Conservation (phyloP, 2,797 vertebrate species). For the Nyctalus aviator region DNA sequence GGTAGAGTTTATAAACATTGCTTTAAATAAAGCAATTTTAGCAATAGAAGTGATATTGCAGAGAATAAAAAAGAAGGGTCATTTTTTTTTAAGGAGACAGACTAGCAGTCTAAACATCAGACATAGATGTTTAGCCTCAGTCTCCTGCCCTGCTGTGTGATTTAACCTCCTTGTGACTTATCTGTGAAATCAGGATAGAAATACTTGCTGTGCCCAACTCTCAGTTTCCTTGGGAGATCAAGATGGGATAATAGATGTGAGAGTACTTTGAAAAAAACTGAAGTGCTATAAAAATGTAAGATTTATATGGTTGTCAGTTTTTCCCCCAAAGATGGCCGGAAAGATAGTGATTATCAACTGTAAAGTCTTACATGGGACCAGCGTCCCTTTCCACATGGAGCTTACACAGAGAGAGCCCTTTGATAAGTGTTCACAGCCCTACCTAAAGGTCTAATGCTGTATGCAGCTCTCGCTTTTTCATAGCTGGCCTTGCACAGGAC, state of each 20-base stretch:
- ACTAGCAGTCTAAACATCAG: constrained; percentile 61
- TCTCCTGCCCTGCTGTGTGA: constrained; percentile 68
- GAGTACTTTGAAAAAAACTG: constrained; percentile 76
- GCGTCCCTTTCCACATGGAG: constrained; percentile 57
- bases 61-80: constrained; percentile 23
- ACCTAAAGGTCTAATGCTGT: constrained; percentile 50
- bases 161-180: constrained; percentile 76
- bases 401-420: constrained; percentile 63
- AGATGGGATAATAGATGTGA: constrained; percentile 78
- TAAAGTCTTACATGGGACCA: constrained; percentile 52
- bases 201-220: constrained; percentile 74
- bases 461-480: constrained; percentile 21
- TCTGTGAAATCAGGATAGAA: constrained; percentile 77
- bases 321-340: constrained; percentile 71
- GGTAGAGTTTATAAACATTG: not conserved
- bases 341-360: constrained; percentile 80
- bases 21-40: constrained; percentile 37
- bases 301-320: constrained; percentile 71
- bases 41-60: not conserved
- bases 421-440: constrained; percentile 69
- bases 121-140: constrained; percentile 11
- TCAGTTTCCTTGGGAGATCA: constrained; percentile 77
- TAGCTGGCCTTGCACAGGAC: constrained; percentile 20
- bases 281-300: constrained; percentile 78
- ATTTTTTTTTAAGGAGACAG: not conserved